Percentiles rank a stretch among this genome's conserved stretches.
These are phyloP conservation scores for Danionella cerebrum DNA, from an alignment of 2,113 vertebrate species.

Conservation along the genomic window DNA sequence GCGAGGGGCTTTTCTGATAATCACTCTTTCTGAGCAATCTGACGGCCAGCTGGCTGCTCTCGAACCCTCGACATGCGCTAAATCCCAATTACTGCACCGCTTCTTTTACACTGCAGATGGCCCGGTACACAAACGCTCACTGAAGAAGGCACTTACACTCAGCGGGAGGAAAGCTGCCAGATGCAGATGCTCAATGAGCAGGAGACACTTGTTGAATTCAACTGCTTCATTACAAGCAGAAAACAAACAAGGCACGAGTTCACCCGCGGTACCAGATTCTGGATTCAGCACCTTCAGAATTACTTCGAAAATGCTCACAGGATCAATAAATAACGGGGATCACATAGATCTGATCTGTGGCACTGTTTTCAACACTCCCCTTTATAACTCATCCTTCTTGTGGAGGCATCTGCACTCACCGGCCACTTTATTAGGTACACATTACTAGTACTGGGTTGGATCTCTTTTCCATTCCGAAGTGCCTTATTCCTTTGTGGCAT, in stretches of 20 bases:
- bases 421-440: no score
- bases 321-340: no score
- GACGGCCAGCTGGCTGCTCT: constrained; percentile 26
- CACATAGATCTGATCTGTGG: no score
- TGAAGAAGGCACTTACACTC: background rate
- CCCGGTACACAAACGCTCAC: background rate
- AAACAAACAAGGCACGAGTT: background rate
- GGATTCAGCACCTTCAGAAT: no score
- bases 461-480: no score
- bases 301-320: no score
- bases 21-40: constrained; percentile 6
- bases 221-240: background rate
- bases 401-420: no score
- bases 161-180: constrained; percentile 2
- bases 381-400: no score
- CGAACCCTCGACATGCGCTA: constrained; percentile 6
- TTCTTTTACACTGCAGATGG: background rate
- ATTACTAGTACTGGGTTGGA: no score
- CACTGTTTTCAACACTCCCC: no score
- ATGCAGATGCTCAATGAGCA: background rate
- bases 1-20: constrained; percentile 4
- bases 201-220: background rate
- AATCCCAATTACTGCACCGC: constrained; percentile 20
- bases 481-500: no score
- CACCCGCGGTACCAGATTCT: no score